phyloP scores from a whole-genome alignment of 2,797 vertebrate species.

The Enteromius fasciolatus region DNA sequence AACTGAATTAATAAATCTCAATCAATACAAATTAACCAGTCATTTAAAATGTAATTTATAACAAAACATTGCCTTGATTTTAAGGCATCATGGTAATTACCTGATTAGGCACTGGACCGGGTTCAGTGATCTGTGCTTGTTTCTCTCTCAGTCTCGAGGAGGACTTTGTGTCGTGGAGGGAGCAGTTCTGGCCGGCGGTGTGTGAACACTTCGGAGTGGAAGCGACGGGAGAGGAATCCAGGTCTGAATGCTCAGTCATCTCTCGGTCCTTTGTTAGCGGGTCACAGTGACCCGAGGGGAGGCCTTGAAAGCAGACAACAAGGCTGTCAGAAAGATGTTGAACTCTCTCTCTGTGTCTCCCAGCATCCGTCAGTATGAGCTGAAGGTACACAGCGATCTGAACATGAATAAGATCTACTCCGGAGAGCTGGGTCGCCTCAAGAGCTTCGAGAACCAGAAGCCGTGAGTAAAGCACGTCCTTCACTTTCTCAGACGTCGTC shows the following conservation, averaged over 20 bases:
- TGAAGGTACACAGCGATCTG: slow-evolving; percentile 85
- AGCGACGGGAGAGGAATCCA: slow-evolving; percentile 93
- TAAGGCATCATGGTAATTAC: too few species aligned
- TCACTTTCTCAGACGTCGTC: neutral
- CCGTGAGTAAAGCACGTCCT: slow-evolving; percentile 81
- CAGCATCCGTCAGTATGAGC: slow-evolving; percentile 97
- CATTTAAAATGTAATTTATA: too few species aligned
- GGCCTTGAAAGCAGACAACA: neutral
- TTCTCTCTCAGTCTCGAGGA: slow-evolving; percentile 86
- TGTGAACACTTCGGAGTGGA: slow-evolving; percentile 98
- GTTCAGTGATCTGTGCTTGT: neutral
- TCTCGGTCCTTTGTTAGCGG: neutral
- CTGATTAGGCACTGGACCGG: too few species aligned
- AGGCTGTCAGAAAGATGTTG: neutral
- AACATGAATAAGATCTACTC: slow-evolving; percentile 88
- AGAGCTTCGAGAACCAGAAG: slow-evolving; percentile 96
- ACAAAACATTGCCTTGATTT: too few species aligned
- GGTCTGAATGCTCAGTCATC: slow-evolving; percentile 71
- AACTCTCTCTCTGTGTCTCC: neutral
- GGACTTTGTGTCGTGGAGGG: slow-evolving; percentile 96
- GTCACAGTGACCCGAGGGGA: slow-evolving; percentile 37
- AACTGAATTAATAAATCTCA: too few species aligned
- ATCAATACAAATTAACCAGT: too few species aligned
- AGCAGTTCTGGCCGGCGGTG: slow-evolving; percentile 98
- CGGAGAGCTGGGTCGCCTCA: slow-evolving; percentile 92